Evolutionary conservation across 1,140 invertebrate species (phyloP).

Genomic region (Anastatus disparis): DNA sequence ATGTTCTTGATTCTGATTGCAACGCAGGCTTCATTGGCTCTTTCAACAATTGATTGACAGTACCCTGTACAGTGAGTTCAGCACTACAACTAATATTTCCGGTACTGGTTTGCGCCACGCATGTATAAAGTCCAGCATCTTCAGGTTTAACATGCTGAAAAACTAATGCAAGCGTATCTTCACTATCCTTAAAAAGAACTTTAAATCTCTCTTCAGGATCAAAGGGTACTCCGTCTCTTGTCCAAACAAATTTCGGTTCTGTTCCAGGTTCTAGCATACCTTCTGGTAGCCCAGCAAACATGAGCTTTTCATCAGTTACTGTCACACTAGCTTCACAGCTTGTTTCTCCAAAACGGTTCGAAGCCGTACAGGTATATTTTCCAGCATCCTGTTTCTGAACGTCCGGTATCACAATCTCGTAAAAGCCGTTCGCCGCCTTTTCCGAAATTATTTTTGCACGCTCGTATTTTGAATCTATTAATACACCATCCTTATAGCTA

Average conservation of each 20-base stretch:
- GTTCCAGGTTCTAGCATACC: conserved; percentile 78
- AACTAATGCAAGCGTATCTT: conserved; percentile 89
- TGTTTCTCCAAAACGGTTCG: conserved; percentile 84
- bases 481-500: conserved; percentile 86
- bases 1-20: conserved; percentile 77
- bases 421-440: conserved; percentile 85
- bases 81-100: conserved; percentile 94
- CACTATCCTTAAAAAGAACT: conserved; percentile 90
- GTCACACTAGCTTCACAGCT: conserved; percentile 80
- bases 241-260: conserved; percentile 88
- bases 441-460: conserved; percentile 80
- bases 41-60: conserved; percentile 81
- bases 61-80: conserved; percentile 90
- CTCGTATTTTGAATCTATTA: conserved; percentile 75
- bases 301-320: conserved; percentile 85
- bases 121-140: conserved; percentile 94
- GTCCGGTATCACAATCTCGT: conserved; percentile 89
- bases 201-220: conserved; percentile 94
- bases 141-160: conserved; percentile 94
- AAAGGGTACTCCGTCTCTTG: conserved; percentile 88
- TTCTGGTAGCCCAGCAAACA: conserved; percentile 79
- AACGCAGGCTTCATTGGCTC: conserved; percentile 85
- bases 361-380: conserved; percentile 86
- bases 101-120: conserved; percentile 90
- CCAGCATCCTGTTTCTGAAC: conserved; percentile 86